A percentile compares a stretch with the other conserved stretches of the same genome.
phyloP scores from a whole-genome alignment of 2,797 vertebrate genomes.

The Chrosomus eos region DNA sequence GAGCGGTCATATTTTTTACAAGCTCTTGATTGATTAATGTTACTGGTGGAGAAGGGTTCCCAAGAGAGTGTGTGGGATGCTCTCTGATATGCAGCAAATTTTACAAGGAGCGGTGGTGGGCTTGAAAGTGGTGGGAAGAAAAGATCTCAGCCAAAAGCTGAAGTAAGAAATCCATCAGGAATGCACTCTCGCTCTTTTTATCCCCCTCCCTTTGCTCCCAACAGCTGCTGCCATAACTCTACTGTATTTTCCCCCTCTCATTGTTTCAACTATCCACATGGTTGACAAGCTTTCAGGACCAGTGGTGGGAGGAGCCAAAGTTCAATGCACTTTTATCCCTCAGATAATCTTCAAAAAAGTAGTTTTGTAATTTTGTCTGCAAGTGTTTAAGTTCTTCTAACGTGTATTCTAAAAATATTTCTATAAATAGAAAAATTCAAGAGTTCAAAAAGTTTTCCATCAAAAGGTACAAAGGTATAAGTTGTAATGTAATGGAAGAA shows the following conservation, averaged over 20 bases:
- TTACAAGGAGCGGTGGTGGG: constrained; percentile 78
- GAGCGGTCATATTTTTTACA: constrained; percentile 44
- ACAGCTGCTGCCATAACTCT: constrained; percentile 86
- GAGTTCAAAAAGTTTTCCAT: not conserved
- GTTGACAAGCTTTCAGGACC: constrained; percentile 65
- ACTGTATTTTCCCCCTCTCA: constrained; percentile 63
- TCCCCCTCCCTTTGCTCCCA: constrained; percentile 65
- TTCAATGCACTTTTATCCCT: not conserved
- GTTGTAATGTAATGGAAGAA: not conserved
- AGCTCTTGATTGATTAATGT: constrained; percentile 72
- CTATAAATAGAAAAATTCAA: not conserved
- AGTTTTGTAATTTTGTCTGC: not conserved
- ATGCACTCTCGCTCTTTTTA: constrained; percentile 73
- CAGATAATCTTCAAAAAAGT: not conserved
- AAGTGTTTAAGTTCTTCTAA: not conserved
- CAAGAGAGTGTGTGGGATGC: constrained; percentile 74
- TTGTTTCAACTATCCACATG: constrained; percentile 56
- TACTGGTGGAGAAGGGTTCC: constrained; percentile 71
- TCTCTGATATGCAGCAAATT: constrained; percentile 81
- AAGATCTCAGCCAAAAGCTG: constrained; percentile 80
- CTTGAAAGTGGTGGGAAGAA: constrained; percentile 88
- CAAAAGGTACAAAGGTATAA: not conserved
- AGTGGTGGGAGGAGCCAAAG: constrained; percentile 35
- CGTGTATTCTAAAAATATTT: not conserved
- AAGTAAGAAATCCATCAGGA: constrained; percentile 88